Percentiles rank a stretch among this genome's conserved stretches.
Evolutionary conservation across 23 tunicate genomes (phyloP).

Genomic region (Halocynthia roretzi): DNA sequence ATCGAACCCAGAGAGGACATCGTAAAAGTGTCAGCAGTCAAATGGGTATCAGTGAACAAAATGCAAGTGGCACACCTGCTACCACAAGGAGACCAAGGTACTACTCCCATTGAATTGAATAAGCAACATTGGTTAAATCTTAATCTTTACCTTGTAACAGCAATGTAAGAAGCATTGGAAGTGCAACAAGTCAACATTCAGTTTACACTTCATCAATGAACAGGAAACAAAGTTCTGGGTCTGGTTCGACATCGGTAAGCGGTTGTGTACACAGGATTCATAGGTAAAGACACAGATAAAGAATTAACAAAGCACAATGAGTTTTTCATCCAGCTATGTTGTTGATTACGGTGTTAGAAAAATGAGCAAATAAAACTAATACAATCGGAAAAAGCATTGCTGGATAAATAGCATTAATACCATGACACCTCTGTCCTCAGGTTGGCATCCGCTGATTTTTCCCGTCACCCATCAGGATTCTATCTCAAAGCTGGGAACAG

Average conservation of each 20-base stretch:
- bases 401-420: too few relatives aligned
- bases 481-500: slow-evolving; percentile 9
- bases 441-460: neutral
- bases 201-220: slow-evolving; percentile 33
- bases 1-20: slow-evolving; percentile 8
- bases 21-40: slow-evolving; percentile 40
- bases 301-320: neutral
- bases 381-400: too few relatives aligned
- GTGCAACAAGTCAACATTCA: slow-evolving; percentile 43
- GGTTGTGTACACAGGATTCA: slow-evolving; percentile 33
- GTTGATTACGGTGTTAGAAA: too few relatives aligned
- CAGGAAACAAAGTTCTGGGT: slow-evolving; percentile 34
- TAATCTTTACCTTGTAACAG: neutral
- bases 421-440: neutral
- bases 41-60: slow-evolving; percentile 33
- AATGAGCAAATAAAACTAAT: too few relatives aligned
- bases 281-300: slow-evolving; percentile 8
- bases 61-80: slow-evolving; percentile 11
- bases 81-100: slow-evolving; percentile 11
- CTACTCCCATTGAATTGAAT: neutral
- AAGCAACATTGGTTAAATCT: neutral
- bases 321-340: too few relatives aligned
- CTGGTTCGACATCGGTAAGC: slow-evolving; percentile 36
- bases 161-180: slow-evolving; percentile 19
- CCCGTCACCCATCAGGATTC: neutral